Evolutionary conservation across 2,113 vertebrate genomes (phyloP).

Genomic region (Polyodon spathula): DNA sequence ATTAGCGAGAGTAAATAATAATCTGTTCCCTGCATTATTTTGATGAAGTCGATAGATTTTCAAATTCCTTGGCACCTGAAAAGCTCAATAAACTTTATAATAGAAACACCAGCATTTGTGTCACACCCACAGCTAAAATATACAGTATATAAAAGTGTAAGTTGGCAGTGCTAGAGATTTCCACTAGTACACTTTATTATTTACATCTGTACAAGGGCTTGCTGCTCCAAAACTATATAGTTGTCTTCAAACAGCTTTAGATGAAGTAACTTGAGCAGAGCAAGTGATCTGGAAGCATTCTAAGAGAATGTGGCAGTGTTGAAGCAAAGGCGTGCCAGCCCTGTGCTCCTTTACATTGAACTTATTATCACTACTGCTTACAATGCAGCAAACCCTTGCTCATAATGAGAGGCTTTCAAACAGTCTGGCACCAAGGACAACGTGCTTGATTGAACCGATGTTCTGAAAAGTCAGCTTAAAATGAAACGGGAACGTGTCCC

Average conservation of each 20-base stretch:
- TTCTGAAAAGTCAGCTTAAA: no score
- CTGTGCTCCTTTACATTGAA: background rate
- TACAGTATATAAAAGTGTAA: slow-evolving; percentile 20
- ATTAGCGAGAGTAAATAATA: no score
- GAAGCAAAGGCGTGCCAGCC: no score
- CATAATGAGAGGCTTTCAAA: background rate
- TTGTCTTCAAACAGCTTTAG: no score
- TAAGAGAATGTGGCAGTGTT: no score
- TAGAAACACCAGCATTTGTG: slow-evolving; percentile 1
- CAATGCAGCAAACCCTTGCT: background rate
- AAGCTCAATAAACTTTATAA: background rate
- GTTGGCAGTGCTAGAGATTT: slow-evolving; percentile 26
- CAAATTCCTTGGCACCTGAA: background rate
- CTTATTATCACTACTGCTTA: background rate
- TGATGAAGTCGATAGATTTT: background rate
- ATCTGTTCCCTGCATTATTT: background rate
- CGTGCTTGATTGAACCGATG: no score
- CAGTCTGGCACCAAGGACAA: no score
- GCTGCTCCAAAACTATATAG: slow-evolving; percentile 16
- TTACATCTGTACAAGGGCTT: slow-evolving; percentile 34
- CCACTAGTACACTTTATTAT: slow-evolving; percentile 33
- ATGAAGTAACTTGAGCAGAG: no score
- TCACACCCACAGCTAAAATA: slow-evolving; percentile 10
- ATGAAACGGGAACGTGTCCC: no score
- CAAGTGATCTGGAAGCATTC: no score